Percentiles rank a stretch among this genome's conserved stretches.
These are phyloP conservation scores for Plecotus auritus DNA, from an alignment of 2,113 vertebrate species.

Conservation along the genomic window DNA sequence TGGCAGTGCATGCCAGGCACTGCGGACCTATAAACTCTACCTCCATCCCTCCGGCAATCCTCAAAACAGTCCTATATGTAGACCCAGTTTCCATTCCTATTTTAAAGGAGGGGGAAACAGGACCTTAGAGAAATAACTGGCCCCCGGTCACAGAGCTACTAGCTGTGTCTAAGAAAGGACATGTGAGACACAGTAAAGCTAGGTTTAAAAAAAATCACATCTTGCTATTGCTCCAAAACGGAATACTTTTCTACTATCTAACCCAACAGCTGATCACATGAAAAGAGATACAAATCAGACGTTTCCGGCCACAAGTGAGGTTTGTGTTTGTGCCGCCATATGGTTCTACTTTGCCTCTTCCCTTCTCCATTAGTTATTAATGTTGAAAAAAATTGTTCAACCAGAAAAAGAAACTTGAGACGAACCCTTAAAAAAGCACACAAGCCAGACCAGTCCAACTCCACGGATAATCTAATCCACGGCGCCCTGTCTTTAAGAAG, in stretches of 20 bases:
- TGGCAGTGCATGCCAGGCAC: accelerated
- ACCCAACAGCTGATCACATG: slow-evolving; percentile 51
- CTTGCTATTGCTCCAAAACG: not conserved
- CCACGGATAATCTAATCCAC: slow-evolving; percentile 18
- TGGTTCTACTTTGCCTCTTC: slow-evolving; percentile 74
- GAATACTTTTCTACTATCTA: not conserved
- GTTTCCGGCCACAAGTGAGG: slow-evolving; percentile 24
- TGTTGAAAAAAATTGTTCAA: slow-evolving; percentile 68
- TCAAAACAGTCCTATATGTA: accelerated
- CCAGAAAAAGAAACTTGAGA: slow-evolving; percentile 63
- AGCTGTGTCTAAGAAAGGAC: not conserved
- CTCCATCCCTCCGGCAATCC: accelerated
- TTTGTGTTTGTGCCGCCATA: slow-evolving; percentile 43
- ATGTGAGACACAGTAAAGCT: not conserved
- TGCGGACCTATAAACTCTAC: accelerated
- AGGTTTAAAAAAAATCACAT: not conserved
- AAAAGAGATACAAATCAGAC: slow-evolving; percentile 66
- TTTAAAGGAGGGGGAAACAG: not conserved
- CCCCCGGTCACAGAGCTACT: not conserved
- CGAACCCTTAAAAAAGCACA: slow-evolving; percentile 52
- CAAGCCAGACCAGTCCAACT: slow-evolving; percentile 29
- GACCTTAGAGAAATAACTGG: not conserved
- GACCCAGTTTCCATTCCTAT: too few relatives aligned
- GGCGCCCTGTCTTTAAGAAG: slow-evolving; percentile 27
- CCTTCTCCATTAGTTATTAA: slow-evolving; percentile 65